phyloP scores from a whole-genome alignment of 2,797 vertebrate species.

The Naso thynnoides region DNA sequence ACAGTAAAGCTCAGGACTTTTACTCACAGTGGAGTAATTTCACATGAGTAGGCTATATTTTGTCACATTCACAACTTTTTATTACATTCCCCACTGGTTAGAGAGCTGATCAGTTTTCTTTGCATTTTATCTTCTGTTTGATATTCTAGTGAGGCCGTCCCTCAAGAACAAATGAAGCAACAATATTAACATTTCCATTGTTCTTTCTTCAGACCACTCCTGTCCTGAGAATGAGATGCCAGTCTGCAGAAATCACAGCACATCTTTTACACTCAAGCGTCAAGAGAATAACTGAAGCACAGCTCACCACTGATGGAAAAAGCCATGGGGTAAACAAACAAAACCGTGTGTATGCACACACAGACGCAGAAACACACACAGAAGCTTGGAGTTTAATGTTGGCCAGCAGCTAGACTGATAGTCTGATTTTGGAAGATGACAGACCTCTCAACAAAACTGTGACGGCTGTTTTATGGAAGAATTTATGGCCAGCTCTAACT shows the following conservation, averaged over 20 bases:
- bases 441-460: slow-evolving; percentile 30
- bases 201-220: slow-evolving; percentile 22
- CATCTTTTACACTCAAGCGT: slow-evolving; percentile 18
- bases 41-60: too few relatives aligned
- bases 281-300: slow-evolving; percentile 19
- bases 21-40: too few relatives aligned
- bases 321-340: slow-evolving; percentile 23
- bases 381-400: slow-evolving; percentile 23
- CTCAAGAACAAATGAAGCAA: neutral
- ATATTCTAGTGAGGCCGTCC: slow-evolving; percentile 20
- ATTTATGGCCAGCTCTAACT: neutral
- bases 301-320: slow-evolving; percentile 28
- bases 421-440: slow-evolving; percentile 38
- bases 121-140: slow-evolving; percentile 12
- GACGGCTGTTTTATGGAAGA: slow-evolving; percentile 22
- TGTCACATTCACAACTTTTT: slow-evolving; percentile 2
- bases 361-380: neutral
- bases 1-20: too few relatives aligned
- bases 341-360: slow-evolving; percentile 6
- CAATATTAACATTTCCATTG: slow-evolving; percentile 12
- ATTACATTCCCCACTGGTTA: neutral
- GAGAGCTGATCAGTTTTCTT: neutral
- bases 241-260: slow-evolving; percentile 36
- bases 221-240: slow-evolving; percentile 4
- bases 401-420: slow-evolving; percentile 38